Evolutionary conservation across 2,797 vertebrate species (phyloP).

Genomic region (Pristis pectinata): DNA sequence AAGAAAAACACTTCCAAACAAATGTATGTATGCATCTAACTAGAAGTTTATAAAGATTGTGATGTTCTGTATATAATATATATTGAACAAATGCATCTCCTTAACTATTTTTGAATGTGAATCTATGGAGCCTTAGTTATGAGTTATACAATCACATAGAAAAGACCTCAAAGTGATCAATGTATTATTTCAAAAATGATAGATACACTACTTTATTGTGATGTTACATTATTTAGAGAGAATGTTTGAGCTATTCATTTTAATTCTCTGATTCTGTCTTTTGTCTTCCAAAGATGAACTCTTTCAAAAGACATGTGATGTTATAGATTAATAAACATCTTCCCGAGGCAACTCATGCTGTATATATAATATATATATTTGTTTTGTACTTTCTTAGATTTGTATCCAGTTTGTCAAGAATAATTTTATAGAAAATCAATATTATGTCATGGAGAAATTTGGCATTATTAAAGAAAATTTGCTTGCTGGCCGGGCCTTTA

Average conservation of each 20-base stretch:
- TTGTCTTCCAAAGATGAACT: conserved; percentile 22
- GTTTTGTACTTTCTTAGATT: conserved; percentile 17
- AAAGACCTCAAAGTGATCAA: background rate
- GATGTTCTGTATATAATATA: conserved; percentile 13
- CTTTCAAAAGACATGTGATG: background rate
- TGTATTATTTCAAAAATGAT: conserved; percentile 24
- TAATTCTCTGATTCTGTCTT: background rate
- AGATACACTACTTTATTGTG: background rate
- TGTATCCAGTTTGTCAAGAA: conserved; percentile 21
- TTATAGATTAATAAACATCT: background rate
- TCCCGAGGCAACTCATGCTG: background rate
- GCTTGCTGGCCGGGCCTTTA: conserved; percentile 3
- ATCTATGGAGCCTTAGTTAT: background rate
- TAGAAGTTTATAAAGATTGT: background rate
- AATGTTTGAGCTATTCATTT: conserved; percentile 1
- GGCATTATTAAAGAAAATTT: background rate
- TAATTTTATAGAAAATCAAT: conserved; percentile 11
- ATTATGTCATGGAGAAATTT: background rate
- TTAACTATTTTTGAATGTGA: conserved; percentile 36
- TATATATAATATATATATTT: background rate
- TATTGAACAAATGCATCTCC: background rate
- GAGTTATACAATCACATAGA: background rate
- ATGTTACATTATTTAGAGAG: conserved; percentile 27
- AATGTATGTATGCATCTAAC: background rate
- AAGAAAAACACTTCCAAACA: conserved; percentile 7